These are phyloP conservation scores for Ceramica pisi DNA, from an alignment of 2,888 invertebrate genomes.

Conservation along the genomic window DNA sequence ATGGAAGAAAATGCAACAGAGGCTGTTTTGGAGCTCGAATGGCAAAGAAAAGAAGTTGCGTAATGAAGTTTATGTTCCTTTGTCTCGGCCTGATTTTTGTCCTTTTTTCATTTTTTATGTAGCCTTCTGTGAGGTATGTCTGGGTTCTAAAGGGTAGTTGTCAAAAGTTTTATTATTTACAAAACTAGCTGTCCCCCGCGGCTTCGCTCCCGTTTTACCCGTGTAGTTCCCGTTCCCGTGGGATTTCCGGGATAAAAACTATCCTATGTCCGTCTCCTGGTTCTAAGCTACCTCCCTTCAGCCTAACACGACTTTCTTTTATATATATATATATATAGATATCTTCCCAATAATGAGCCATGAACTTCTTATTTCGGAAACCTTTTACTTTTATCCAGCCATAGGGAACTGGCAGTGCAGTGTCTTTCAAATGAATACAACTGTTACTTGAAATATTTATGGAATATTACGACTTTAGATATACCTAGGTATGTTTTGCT, in stretches of 20 bases:
- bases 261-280: too few species aligned
- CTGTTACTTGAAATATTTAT: background rate
- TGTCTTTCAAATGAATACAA: background rate
- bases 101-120: background rate
- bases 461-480: slow-evolving; percentile 14
- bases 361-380: background rate
- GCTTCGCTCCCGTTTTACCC: too few species aligned
- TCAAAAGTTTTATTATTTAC: too few species aligned
- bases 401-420: background rate
- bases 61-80: background rate
- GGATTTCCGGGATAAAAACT: too few species aligned
- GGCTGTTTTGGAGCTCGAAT: slow-evolving; percentile 18
- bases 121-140: background rate
- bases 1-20: slow-evolving; percentile 28
- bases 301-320: too few species aligned
- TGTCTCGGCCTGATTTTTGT: background rate
- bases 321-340: too few species aligned
- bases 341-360: background rate
- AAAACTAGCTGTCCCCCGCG: too few species aligned
- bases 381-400: background rate
- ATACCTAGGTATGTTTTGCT: slow-evolving; percentile 57
- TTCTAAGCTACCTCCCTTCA: too few species aligned
- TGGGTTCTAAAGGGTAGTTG: background rate
- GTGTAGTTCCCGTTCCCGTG: too few species aligned
- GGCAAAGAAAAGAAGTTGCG: slow-evolving; percentile 20